Evolutionary conservation across 2,113 vertebrate genomes (phyloP), one percentile per base, ranked within the genome.

Genomic region (Mustela nigripes): DNA sequence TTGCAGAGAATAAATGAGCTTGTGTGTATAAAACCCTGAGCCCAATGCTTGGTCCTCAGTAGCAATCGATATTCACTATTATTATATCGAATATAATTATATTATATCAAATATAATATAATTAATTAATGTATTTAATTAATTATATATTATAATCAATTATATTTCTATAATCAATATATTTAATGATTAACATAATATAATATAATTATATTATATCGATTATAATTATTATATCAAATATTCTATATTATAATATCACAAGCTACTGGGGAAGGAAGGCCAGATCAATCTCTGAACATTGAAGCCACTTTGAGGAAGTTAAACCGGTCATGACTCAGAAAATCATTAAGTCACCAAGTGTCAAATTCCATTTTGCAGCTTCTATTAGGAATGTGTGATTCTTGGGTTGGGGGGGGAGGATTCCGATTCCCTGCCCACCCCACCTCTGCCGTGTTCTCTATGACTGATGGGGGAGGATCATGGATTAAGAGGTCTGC

Each of bases 321-420:
- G 63, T 63, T 36, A 93, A 94, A 86, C 7, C 65, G 80, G 39
- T 96, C 87, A 62, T 48, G 50, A 67, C 33, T 89, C 45, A 50
- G 92, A 96, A 95, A 93, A 78, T 50, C 39, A 63, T 18, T 36
- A 71, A 82, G 89, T 60, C 79, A 65, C 50, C 21, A 69, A 76
- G 45, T 63, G 83, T 95, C 67, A 83, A 83, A 93, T 73, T 83
- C 39, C 82, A 73, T 18, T 78, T 48, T 81, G 81, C 48, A 69
- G n/a, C 31, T 91, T 53, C 76, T 42, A 0, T 53, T 65, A 65
- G 80, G 26, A 60, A 53, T 5, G 7, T 65, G 45, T 69, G 36
- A 81, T 56, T 94, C 31, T 28, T 33, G 9, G 14, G 7, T 81
- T 81, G 39, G 39, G 39, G 39, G 67, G 53, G 8, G 21, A 86